Conservation (phyloP, 2,113 vertebrate species). For the Junco hyemalis region DNA sequence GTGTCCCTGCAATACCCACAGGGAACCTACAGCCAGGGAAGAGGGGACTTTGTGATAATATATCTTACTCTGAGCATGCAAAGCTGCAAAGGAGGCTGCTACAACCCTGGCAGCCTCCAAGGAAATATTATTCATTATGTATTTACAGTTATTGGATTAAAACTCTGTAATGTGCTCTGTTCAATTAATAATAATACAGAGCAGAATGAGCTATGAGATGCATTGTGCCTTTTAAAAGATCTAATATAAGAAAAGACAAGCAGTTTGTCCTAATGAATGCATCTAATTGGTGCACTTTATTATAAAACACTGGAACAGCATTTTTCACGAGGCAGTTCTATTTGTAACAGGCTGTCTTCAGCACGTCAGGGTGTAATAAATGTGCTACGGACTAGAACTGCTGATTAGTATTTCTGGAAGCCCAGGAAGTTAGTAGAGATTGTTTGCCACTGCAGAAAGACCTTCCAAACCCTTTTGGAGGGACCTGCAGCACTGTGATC, state of each 20-base stretch:
- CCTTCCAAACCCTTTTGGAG: conserved; percentile 29
- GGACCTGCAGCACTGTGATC: background rate
- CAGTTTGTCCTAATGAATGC: conserved; percentile 83
- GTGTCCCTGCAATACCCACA: background rate
- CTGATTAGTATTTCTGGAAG: conserved; percentile 83
- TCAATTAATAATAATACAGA: conserved; percentile 79
- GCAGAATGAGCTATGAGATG: conserved; percentile 68
- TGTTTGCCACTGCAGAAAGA: conserved; percentile 71
- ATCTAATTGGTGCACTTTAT: conserved; percentile 85
- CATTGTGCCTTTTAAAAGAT: conserved; percentile 73
- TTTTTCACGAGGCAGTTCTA: conserved; percentile 81
- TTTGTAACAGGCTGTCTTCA: conserved; percentile 83
- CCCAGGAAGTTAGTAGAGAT: conserved; percentile 67
- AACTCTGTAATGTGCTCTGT: conserved; percentile 70
- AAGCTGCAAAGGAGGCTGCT: conserved; percentile 14
- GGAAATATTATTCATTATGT: conserved; percentile 74
- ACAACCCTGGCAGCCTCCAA: conserved; percentile 42
- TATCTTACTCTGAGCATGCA: background rate
- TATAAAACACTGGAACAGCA: conserved; percentile 80
- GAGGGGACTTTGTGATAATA: background rate
- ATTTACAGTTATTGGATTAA: conserved; percentile 77
- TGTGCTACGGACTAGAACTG: conserved; percentile 78
- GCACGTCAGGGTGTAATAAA: conserved; percentile 80
- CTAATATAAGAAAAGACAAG: conserved; percentile 78
- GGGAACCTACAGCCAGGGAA: background rate